A percentile compares a stretch with the other conserved stretches of the same genome.
phyloP scores from a whole-genome alignment of 1,140 invertebrate species.

The Cotesia chilonis region DNA sequence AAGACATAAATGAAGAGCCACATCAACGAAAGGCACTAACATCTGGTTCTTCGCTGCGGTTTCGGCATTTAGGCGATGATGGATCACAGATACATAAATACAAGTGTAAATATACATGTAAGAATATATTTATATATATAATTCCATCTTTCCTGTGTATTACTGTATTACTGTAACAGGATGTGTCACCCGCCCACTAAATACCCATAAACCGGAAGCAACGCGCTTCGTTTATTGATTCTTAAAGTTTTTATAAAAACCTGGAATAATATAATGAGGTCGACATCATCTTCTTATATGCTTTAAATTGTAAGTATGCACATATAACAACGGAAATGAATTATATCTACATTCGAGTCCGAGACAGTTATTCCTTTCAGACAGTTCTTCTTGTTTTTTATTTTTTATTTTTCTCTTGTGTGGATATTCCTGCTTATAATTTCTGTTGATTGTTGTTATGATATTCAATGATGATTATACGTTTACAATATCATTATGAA shows the following conservation, averaged over 20 bases:
- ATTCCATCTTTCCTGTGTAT: conserved; percentile 18
- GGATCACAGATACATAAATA: conserved; percentile 27
- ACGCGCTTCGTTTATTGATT: conserved; percentile 1
- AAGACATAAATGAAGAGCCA: conserved; percentile 36
- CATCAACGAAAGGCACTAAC: conserved; percentile 29
- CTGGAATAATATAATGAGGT: too few relatives aligned
- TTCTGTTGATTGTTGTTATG: too few relatives aligned
- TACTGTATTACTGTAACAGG: conserved; percentile 24
- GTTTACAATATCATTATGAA: too few relatives aligned
- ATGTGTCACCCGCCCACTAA: conserved; percentile 11
- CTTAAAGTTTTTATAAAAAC: not conserved
- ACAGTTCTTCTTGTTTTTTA: too few relatives aligned
- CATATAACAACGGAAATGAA: too few relatives aligned
- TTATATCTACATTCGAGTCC: too few relatives aligned
- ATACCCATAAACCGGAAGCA: conserved; percentile 13
- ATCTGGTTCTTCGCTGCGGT: conserved; percentile 40
- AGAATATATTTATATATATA: not conserved
- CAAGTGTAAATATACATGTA: conserved; percentile 5
- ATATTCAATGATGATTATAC: too few relatives aligned
- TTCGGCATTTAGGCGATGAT: conserved; percentile 43
- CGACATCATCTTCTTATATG: too few relatives aligned
- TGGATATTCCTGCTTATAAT: too few relatives aligned
- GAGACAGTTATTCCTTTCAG: too few relatives aligned
- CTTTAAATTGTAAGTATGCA: too few relatives aligned
- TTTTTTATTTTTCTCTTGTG: too few relatives aligned